Evolutionary conservation across 1,140 invertebrate genomes (phyloP), one percentile per base, ranked within the genome.

Genomic region (Pygmarrhopalites habei): DNA sequence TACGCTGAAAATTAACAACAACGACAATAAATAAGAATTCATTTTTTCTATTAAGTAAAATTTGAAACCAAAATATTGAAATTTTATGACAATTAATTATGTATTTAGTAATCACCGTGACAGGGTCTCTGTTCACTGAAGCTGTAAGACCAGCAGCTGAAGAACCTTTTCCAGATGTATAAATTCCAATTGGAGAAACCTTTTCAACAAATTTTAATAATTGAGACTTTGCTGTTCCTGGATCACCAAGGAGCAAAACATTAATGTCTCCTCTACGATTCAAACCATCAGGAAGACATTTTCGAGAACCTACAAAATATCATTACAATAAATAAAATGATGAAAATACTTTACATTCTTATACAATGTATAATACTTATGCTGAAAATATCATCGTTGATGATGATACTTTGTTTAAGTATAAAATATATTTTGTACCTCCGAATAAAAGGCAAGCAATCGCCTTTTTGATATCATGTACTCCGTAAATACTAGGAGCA

Each of bases 101-200:
- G n/a, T n/a, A n/a, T n/a, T n/a, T n/a, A n/a, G 28, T 53, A 49
- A 77, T 83, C 80, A 95, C 91, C 23, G 93, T 86, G 17, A 82
- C 78, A 12, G 95, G 94, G 82, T 99, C 96, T 72, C 94, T 81
- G 64, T 86, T 91, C 26, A 99, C 95, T 0, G 96, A 98, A 2
- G 96, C 97, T 49, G 97, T 99, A 12, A 99, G 81, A 81, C 97
- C 96, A 69, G 96, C 97, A 56, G 97, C 97, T 73, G 93, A 97
- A 62, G 93, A 97, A 0, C 96, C 97, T 81, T 99, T 99, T 1
- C 96, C 97, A 0, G 95, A 98, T 0, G 97, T 99, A 73, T 99
- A 99, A 4, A 98, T 88, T 15, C 86, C 94, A 72, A 98, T 92
- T 0, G 97, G 97, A 0, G 96, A 84, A 7, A 95, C 93, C 73